Conservation (phyloP, 1,140 invertebrate genomes). For the Armadillidium nasatum region DNA sequence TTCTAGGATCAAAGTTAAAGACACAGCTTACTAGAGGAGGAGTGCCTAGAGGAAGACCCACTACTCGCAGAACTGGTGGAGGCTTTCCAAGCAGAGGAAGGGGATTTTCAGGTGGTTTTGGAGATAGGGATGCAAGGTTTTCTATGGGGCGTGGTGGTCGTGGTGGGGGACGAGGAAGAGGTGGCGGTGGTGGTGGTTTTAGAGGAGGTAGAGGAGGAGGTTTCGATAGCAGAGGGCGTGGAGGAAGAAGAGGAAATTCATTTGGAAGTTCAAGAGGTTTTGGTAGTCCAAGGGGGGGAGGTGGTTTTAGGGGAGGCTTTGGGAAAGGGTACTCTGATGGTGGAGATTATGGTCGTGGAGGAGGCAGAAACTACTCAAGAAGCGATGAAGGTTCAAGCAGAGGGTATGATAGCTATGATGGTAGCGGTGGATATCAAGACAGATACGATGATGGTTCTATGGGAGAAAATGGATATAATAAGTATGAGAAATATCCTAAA, state of each 20-base stretch:
- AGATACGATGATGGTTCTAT: constrained; percentile 11
- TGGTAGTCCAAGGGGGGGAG: constrained; percentile 30
- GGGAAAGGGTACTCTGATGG: constrained; percentile 24
- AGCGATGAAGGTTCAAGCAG: neutral
- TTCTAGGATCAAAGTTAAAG: constrained; percentile 38
- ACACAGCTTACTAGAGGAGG: constrained; percentile 42
- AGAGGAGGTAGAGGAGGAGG: constrained; percentile 36
- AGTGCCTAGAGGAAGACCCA: constrained; percentile 35
- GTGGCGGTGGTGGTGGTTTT: constrained; percentile 35
- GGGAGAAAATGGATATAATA: constrained; percentile 41
- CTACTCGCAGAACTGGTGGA: constrained; percentile 28
- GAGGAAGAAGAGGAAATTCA: constrained; percentile 34
- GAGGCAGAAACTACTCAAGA: constrained; percentile 29
- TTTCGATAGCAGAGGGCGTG: constrained; percentile 32
- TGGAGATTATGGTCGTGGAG: constrained; percentile 38
- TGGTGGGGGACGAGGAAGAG: constrained; percentile 27
- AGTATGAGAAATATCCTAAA: constrained; percentile 41
- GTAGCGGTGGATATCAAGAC: constrained; percentile 18
- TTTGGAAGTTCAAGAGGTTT: constrained; percentile 35
- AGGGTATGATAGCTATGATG: constrained; percentile 10
- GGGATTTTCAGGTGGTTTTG: constrained; percentile 33
- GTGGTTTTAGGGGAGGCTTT: constrained; percentile 36
- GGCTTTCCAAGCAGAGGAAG: constrained; percentile 30
- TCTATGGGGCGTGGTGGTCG: constrained; percentile 38
- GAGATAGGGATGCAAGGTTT: constrained; percentile 33